These are phyloP conservation scores for Aptenodytes patagonicus DNA, from an alignment of 2,113 vertebrate genomes.

Conservation along the genomic window DNA sequence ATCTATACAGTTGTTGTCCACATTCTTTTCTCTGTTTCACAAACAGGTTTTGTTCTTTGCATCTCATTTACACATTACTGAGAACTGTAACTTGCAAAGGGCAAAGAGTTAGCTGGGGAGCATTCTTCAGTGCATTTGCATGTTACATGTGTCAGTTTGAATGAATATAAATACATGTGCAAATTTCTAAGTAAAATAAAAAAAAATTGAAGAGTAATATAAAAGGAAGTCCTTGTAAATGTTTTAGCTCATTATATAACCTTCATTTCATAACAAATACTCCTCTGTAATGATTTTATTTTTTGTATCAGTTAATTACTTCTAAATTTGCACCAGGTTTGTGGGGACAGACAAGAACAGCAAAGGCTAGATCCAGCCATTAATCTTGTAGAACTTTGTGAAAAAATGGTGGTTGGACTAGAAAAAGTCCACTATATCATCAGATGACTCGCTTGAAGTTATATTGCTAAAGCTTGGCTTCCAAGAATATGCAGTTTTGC, in stretches of 20 bases:
- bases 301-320: background rate
- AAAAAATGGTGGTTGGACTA: background rate
- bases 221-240: background rate
- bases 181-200: background rate
- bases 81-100: background rate
- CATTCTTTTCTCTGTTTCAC: background rate
- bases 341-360: background rate
- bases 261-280: background rate
- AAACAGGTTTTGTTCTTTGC: background rate
- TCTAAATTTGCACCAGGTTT: background rate
- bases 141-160: background rate
- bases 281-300: background rate
- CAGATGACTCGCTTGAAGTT: background rate
- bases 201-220: background rate
- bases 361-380: background rate
- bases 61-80: background rate
- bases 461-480: background rate
- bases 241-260: background rate
- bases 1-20: background rate
- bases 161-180: background rate
- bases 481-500: background rate
- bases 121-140: background rate
- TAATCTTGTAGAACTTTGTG: background rate
- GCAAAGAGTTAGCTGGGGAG: background rate
- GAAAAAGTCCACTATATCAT: background rate